These are phyloP conservation scores for Notechis scutatus DNA, from an alignment of 2,113 vertebrate genomes.

Conservation along the genomic window DNA sequence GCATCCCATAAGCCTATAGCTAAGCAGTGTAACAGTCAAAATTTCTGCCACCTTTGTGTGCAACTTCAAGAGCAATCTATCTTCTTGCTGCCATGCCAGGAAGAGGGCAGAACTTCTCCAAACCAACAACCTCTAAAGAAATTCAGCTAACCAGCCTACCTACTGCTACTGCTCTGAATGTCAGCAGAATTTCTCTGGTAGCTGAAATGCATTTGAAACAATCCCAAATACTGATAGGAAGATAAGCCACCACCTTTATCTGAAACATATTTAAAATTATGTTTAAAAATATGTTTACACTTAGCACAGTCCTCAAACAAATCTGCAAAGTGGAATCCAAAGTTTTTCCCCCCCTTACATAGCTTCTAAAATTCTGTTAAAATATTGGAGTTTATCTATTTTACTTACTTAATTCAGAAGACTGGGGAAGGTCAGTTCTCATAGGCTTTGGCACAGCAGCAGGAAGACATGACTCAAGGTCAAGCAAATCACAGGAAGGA, in stretches of 20 bases:
- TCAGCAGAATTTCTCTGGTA: neutral
- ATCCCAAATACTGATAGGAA: neutral
- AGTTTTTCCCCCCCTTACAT: neutral
- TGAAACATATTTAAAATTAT: neutral
- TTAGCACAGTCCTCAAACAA: neutral
- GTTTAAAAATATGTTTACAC: neutral
- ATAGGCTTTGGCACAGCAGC: slow-evolving; percentile 4
- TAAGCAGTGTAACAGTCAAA: neutral
- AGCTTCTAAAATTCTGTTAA: slow-evolving; percentile 10
- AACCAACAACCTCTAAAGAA: neutral
- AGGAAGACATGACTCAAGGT: slow-evolving; percentile 49
- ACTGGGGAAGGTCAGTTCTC: slow-evolving; percentile 41
- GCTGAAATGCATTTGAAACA: neutral
- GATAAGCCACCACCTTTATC: no score
- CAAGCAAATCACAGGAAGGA: slow-evolving; percentile 71
- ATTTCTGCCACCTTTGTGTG: neutral
- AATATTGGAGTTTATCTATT: neutral
- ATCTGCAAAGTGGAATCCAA: neutral
- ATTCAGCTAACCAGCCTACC: neutral
- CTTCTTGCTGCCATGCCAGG: neutral
- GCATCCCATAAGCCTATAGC: no score
- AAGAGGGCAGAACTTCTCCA: neutral
- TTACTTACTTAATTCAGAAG: slow-evolving; percentile 65
- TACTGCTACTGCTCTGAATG: neutral
- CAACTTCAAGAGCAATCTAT: neutral